Evolutionary conservation across 2,113 vertebrate species (phyloP), one percentile per base, ranked within the genome.

Genomic region (Microcebus griseorufus): DNA sequence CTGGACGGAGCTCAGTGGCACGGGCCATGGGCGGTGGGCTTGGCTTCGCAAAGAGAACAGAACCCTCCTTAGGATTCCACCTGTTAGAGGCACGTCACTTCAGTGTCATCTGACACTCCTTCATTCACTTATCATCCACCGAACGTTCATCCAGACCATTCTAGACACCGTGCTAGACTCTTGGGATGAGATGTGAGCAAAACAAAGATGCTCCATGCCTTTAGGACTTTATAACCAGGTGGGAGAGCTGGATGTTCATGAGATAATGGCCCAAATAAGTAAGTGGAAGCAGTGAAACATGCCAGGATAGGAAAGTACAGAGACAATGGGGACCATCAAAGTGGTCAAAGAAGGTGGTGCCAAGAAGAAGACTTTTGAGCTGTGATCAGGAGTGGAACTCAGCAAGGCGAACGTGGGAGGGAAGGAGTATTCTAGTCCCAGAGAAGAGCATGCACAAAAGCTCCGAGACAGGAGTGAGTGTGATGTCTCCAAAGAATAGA

Each of bases 181-280:
- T 62, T 76, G 60, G 78, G 37, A 11, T 55, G 45, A 29, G 58
- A 60, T 34, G 8, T 64, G 83, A 60, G 10, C 13, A 10, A 51
- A 48, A 4, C 13, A 69, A 27, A 17, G 0, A 1, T 14, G 23
- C n/a, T 5, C 37, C n/a, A 0, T 22, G 25, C 20, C n/a, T 39
- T 69, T 22, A 17, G 55, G 64, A 29, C 27, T 58, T 83, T 29
- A 25, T 17, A 64, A 3, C 37, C 79, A 45, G 12, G 29, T 11
- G 60, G 25, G 16, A 76, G 27, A 55, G 29, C 25, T 29, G 13
- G 32, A 73, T 45, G 51, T 29, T 53, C 34, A 34, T 69, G 73
- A 73, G 9, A 34, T 45, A 17, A 45, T n/a, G 34, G 25, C 32
- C 51, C 75, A 72, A 37, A 29, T 64, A 37, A 37, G 10, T 88